These are phyloP conservation scores for Sparidentex hasta DNA, from an alignment of 2,797 vertebrate species.

Conservation along the genomic window DNA sequence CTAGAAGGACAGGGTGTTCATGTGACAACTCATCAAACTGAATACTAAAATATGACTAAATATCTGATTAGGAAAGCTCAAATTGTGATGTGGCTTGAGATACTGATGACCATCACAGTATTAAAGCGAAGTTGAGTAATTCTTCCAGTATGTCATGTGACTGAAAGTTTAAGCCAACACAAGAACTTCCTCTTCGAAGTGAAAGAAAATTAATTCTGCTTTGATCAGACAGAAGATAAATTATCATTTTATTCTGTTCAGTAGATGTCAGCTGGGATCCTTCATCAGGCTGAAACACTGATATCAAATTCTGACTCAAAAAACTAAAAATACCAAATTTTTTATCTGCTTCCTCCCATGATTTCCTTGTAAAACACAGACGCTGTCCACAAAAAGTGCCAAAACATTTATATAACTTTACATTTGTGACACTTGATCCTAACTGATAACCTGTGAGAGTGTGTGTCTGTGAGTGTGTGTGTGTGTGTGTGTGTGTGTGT, in stretches of 20 bases:
- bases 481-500: conserved; percentile 11
- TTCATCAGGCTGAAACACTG: background rate
- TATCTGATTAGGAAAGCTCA: background rate
- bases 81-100: background rate
- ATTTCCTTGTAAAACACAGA: background rate
- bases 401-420: background rate
- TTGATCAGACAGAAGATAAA: background rate
- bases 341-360: background rate
- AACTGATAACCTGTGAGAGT: background rate
- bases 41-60: background rate
- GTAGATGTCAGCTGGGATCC: background rate
- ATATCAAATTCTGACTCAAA: background rate
- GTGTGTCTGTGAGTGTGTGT: conserved; percentile 8
- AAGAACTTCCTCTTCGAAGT: conserved; percentile 25
- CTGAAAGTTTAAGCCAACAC: rapidly evolving
- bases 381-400: background rate
- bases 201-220: background rate
- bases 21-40: background rate
- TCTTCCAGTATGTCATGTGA: background rate
- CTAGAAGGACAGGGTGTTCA: background rate
- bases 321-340: background rate
- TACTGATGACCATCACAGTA: background rate
- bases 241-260: background rate
- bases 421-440: background rate
- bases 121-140: background rate